These are phyloP conservation scores for Pissodes strobi DNA, from an alignment of 1,140 invertebrate genomes.

Conservation along the genomic window DNA sequence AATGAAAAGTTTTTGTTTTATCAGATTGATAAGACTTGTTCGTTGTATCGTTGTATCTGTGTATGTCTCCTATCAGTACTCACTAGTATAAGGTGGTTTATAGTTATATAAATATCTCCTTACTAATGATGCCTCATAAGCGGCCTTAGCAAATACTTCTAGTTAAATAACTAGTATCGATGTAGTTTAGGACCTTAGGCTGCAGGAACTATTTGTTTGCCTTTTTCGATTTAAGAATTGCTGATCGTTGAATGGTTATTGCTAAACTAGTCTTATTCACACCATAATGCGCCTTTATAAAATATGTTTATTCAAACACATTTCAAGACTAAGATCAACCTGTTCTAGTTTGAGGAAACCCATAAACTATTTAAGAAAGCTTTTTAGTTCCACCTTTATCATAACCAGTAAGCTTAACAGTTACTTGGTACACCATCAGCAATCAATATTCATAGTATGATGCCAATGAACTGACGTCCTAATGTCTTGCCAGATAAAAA, in stretches of 20 bases:
- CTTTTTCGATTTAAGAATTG: too few species aligned
- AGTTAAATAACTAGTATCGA: not conserved
- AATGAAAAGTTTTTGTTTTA: constrained; percentile 19
- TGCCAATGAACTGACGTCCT: constrained; percentile 21
- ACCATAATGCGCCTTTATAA: not conserved
- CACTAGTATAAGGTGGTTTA: constrained; percentile 39
- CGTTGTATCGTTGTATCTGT: not conserved
- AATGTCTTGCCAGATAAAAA: constrained; percentile 14
- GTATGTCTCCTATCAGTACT: constrained; percentile 34
- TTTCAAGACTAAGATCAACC: too few species aligned
- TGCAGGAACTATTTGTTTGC: too few species aligned
- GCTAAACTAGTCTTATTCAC: not conserved
- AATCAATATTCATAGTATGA: constrained; percentile 15
- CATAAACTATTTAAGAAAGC: not conserved
- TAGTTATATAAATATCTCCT: constrained; percentile 31
- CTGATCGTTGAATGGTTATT: too few species aligned
- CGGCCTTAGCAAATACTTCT: not conserved
- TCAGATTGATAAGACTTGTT: constrained; percentile 7
- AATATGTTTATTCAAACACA: too few species aligned
- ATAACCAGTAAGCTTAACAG: constrained; percentile 19
- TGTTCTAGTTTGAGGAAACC: too few species aligned
- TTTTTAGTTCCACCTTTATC: constrained; percentile 16
- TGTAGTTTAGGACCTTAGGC: not conserved
- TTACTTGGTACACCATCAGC: constrained; percentile 5
- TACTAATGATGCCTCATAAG: constrained; percentile 6